Percentiles rank a stretch among this genome's conserved stretches.
Evolutionary conservation across 2,888 invertebrate species (phyloP).

Genomic region (Teinopalpus imperialis): DNA sequence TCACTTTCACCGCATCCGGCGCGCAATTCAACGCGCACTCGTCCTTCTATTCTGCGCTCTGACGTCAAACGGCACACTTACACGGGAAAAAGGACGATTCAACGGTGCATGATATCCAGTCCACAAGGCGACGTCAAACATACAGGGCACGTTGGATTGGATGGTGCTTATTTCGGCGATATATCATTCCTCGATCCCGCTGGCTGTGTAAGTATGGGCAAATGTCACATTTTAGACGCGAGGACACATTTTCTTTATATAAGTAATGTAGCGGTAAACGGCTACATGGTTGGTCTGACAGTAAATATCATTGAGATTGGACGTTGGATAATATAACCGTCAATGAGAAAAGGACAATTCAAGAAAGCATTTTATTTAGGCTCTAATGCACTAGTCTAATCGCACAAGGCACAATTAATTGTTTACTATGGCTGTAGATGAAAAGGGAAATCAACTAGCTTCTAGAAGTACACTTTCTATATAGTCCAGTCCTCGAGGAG

Average conservation of each 20-base stretch:
- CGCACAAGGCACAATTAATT: too few species aligned
- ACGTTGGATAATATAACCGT: too few species aligned
- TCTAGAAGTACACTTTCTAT: too few species aligned
- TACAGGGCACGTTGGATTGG: conserved; percentile 96
- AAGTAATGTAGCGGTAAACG: too few species aligned
- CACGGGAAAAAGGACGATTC: conserved; percentile 85
- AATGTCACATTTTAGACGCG: neutral
- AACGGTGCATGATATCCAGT: conserved; percentile 96
- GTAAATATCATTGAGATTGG: too few species aligned
- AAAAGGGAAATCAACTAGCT: too few species aligned
- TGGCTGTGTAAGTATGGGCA: conserved; percentile 58
- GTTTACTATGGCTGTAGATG: too few species aligned
- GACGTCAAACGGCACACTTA: conserved; percentile 76
- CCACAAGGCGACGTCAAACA: conserved; percentile 99
- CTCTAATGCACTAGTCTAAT: too few species aligned
- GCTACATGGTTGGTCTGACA: too few species aligned
- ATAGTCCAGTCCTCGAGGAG: too few species aligned
- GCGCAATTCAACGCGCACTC: conserved; percentile 57
- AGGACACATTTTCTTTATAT: neutral
- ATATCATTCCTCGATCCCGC: conserved; percentile 83
- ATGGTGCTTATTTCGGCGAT: conserved; percentile 98
- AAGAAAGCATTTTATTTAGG: too few species aligned
- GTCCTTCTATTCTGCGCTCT: conserved; percentile 67
- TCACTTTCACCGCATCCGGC: conserved; percentile 58
- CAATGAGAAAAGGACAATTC: too few species aligned